Base-by-base conservation (phyloP, 2,888 invertebrate genomes). In the Chydorus sphaericus region DNA sequence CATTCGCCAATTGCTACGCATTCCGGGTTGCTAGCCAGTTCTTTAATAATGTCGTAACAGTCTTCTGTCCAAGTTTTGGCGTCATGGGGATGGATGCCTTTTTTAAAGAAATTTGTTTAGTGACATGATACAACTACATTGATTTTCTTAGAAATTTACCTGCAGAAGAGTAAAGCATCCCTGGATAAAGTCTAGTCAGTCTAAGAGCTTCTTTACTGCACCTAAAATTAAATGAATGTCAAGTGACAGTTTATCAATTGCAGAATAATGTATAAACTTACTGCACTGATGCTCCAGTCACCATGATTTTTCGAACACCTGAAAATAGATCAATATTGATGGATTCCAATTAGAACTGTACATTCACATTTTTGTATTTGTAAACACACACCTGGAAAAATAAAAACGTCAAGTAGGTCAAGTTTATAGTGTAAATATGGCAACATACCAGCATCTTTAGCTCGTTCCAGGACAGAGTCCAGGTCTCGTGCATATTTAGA, bases 1-100 rank as follows among this genome's bases (percentile, higher is more conserved):
- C 93, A 93, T 70, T 92, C 92, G 20, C 93, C 93, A 38, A 93
- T 78, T 3, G 92, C 92, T 30, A 93, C 92, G 70, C 92, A 92
- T 73, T 92, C 90, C 3, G 82, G 81, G 66, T 87, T 88, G 54
- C 76, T 75, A 18, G 87, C 85, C 61, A 87, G 79, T 61, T 78
- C 77, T 65, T 78, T 77, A 57, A 91, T 72, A 66, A 87, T 86
- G 26, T 65, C 65, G 3, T 71, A 62, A 4, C 74, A 73, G 7
- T 73, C 73, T 5, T 74, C 72, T 39, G 79, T 76, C 90, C 91
- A 92, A 3, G 87, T 85, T 71, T 90, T 91, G 1, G 91, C 90
- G 73, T 92, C 92, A 70, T 91, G 91, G 2, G 92, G 91, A 73
- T 92, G 91, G 63, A 92, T 83, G 65, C 88, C 87, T 83, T 62